Evolutionary conservation across 2,888 invertebrate species (phyloP).

Genomic region (Drosophila anomalipes): DNA sequence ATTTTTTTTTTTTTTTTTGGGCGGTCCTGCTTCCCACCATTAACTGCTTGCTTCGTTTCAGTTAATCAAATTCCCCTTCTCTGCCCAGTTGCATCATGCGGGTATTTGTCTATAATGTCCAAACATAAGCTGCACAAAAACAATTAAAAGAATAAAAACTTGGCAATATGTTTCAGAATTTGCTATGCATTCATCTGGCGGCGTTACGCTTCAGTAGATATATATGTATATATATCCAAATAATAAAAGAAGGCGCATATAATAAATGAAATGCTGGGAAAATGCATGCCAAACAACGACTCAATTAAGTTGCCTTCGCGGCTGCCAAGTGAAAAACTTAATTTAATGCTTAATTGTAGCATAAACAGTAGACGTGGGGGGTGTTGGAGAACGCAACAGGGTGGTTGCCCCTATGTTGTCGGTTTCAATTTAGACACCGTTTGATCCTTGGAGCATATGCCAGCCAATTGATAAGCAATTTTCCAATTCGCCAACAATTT

Average conservation of each 20-base stretch:
- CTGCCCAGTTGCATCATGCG: conserved; percentile 52
- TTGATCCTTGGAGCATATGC: conserved; percentile 78
- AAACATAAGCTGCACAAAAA: conserved; percentile 42
- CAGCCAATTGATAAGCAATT: conserved; percentile 79
- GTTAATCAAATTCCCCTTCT: conserved; percentile 35
- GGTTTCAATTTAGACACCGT: conserved; percentile 55
- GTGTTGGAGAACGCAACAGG: not conserved
- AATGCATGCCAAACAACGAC: conserved; percentile 46
- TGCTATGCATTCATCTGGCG: conserved; percentile 62
- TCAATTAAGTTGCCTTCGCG: conserved; percentile 66
- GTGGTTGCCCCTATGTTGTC: conserved; percentile 39
- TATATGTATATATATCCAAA: not conserved
- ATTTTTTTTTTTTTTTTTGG: not conserved
- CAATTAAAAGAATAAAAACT: conserved; percentile 64
- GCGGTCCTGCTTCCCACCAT: conserved; percentile 3
- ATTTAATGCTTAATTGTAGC: conserved; percentile 75
- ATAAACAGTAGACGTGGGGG: conserved; percentile 23
- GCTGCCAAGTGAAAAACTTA: conserved; percentile 68
- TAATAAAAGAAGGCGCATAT: conserved; percentile 5
- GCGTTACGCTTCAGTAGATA: conserved; percentile 57
- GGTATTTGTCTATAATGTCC: conserved; percentile 62
- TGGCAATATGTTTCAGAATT: conserved; percentile 56
- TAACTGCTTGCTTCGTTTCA: conserved; percentile 3
- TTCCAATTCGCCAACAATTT: conserved; percentile 82
- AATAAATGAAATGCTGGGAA: conserved; percentile 6